Conservation (phyloP, 35 echinoderm and acorn worm genomes). For the Ophioderma brevispina region DNA sequence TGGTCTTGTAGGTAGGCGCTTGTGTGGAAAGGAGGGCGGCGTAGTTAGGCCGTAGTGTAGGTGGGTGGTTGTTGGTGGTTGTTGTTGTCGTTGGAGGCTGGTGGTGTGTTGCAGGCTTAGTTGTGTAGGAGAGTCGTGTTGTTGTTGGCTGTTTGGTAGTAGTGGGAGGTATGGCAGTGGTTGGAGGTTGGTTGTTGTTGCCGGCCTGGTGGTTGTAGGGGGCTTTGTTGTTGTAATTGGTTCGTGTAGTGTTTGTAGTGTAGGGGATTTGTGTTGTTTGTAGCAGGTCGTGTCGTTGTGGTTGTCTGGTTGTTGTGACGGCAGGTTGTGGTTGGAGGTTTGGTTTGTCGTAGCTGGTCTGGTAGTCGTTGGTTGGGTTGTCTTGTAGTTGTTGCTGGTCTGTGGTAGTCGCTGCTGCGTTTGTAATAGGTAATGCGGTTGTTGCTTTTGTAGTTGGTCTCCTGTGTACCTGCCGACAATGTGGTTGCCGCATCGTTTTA, state of each 20-base stretch:
- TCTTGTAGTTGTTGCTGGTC: too few species aligned
- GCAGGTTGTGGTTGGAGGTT: not conserved
- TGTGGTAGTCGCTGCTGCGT: too few species aligned
- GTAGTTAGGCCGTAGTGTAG: not conserved
- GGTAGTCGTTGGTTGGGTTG: not conserved
- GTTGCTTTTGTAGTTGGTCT: too few species aligned
- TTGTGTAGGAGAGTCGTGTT: not conserved
- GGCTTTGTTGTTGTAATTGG: not conserved
- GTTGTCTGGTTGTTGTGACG: not conserved
- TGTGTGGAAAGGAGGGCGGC: too few species aligned
- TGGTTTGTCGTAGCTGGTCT: slow-evolving; percentile 6
- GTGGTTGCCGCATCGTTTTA: too few species aligned
- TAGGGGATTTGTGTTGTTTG: too few species aligned
- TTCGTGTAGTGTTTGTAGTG: too few species aligned
- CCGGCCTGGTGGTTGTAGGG: not conserved
- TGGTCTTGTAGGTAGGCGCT: too few species aligned
- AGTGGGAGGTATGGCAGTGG: not conserved
- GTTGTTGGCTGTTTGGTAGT: not conserved
- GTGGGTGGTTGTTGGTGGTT: not conserved
- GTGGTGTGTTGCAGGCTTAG: not conserved
- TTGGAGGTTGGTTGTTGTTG: not conserved
- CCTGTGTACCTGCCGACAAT: too few species aligned
- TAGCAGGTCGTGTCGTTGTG: not conserved
- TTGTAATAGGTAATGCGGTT: too few species aligned
- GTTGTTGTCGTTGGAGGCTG: not conserved